phyloP scores from a whole-genome alignment of 1,140 invertebrate genomes.

The Limonius californicus region DNA sequence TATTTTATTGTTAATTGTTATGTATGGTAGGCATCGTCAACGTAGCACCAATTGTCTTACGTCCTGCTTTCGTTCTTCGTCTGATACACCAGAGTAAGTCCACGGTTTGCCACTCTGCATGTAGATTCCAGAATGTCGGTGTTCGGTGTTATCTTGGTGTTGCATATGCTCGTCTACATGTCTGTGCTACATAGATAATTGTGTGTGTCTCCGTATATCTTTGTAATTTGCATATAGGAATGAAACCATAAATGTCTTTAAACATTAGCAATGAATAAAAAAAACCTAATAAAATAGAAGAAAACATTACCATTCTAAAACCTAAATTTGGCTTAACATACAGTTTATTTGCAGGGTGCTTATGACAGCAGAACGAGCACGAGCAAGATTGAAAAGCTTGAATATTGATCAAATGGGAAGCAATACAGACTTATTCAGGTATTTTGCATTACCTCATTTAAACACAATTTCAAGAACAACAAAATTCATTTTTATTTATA shows the following conservation, averaged over 20 bases:
- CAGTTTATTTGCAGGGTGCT: constrained; percentile 39
- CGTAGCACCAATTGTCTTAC: constrained; percentile 43
- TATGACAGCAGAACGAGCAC: constrained; percentile 42
- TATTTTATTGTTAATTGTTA: constrained; percentile 27
- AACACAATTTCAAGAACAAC: too few species aligned
- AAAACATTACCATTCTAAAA: neutral
- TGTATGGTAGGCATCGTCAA: constrained; percentile 43
- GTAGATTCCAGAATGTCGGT: neutral
- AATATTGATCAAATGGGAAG: constrained; percentile 38
- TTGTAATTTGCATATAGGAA: neutral
- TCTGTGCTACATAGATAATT: neutral
- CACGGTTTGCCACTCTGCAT: constrained; percentile 7
- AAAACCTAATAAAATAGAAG: too few species aligned
- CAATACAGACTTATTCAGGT: constrained; percentile 42
- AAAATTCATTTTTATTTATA: too few species aligned
- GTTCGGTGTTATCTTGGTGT: neutral
- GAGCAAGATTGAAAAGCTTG: constrained; percentile 41
- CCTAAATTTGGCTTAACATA: neutral
- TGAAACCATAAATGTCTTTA: neutral
- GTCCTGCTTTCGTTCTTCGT: constrained; percentile 44
- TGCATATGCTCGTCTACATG: neutral
- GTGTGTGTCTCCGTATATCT: neutral
- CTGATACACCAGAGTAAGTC: constrained; percentile 47
- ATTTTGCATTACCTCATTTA: too few species aligned
- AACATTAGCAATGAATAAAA: too few species aligned